Conservation (phyloP, 1,140 invertebrate genomes). For the Temnothorax nylanderi region DNA sequence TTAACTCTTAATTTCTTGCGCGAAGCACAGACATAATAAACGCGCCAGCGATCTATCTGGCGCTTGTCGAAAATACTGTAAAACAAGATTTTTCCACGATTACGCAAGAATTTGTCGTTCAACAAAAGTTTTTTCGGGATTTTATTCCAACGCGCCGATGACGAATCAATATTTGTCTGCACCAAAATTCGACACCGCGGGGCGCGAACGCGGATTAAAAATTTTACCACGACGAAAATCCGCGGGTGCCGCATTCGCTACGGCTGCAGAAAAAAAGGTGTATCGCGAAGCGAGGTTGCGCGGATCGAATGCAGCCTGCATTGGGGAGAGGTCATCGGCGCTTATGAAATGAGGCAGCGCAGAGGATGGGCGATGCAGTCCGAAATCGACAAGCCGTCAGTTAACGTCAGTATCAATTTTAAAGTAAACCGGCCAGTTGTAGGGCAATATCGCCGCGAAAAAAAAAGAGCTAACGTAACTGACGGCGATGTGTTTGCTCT, state of each 20-base stretch:
- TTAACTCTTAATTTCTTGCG: background rate
- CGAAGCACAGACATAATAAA: no score
- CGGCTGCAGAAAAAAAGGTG: background rate
- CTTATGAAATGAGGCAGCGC: conserved; percentile 48
- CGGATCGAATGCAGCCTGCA: background rate
- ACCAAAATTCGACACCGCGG: background rate
- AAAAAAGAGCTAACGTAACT: conserved; percentile 59
- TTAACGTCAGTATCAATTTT: conserved; percentile 72
- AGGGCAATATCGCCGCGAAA: conserved; percentile 20
- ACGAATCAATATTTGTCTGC: conserved; percentile 30
- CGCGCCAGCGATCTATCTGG: background rate
- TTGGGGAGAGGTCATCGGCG: conserved; percentile 21
- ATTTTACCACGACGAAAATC: conserved; percentile 6
- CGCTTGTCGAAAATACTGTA: background rate
- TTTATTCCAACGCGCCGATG: background rate
- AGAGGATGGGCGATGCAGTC: conserved; percentile 8
- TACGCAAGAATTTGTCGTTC: background rate
- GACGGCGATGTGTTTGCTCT: conserved; percentile 42
- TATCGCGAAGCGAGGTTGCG: background rate
- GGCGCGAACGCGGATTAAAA: conserved; percentile 31
- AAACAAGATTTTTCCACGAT: background rate
- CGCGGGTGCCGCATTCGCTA: background rate
- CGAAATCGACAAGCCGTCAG: conserved; percentile 70
- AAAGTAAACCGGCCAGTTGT: conserved; percentile 65
- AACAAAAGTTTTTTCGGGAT: background rate